phyloP scores from a whole-genome alignment of 2,797 vertebrate genomes.

The Natrix natrix region DNA sequence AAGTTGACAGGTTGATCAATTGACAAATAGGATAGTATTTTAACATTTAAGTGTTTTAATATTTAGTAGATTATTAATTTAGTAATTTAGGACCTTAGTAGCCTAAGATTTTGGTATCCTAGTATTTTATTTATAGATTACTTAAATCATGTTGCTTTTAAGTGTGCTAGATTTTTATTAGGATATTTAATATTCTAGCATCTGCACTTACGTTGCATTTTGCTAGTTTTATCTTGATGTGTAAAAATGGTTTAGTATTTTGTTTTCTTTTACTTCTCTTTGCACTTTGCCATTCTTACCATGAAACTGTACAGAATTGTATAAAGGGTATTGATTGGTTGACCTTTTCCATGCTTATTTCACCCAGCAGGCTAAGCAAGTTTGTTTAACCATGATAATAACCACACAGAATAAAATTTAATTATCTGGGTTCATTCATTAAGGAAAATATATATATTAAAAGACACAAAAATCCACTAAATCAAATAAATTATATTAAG shows the following conservation, averaged over 20 bases:
- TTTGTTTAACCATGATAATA: neutral
- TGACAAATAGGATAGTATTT: neutral
- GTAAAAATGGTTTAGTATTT: neutral
- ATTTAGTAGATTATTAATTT: neutral
- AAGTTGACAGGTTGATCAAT: neutral
- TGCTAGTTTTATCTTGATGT: neutral
- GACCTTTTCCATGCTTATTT: neutral
- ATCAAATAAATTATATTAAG: neutral
- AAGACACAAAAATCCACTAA: neutral
- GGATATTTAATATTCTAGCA: neutral
- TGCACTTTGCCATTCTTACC: neutral
- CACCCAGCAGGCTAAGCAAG: neutral
- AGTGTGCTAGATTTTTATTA: neutral
- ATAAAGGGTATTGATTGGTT: neutral
- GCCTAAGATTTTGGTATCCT: neutral
- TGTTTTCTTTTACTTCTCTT: neutral
- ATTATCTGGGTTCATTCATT: neutral
- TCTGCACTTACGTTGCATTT: neutral
- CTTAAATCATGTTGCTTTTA: neutral
- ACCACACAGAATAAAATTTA: neutral
- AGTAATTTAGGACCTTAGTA: neutral
- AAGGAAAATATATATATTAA: neutral
- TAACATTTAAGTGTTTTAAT: neutral
- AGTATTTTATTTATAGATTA: neutral
- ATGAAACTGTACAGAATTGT: neutral